These are phyloP conservation scores for Argentina silus DNA, from an alignment of 2,797 vertebrate species.

Conservation along the genomic window DNA sequence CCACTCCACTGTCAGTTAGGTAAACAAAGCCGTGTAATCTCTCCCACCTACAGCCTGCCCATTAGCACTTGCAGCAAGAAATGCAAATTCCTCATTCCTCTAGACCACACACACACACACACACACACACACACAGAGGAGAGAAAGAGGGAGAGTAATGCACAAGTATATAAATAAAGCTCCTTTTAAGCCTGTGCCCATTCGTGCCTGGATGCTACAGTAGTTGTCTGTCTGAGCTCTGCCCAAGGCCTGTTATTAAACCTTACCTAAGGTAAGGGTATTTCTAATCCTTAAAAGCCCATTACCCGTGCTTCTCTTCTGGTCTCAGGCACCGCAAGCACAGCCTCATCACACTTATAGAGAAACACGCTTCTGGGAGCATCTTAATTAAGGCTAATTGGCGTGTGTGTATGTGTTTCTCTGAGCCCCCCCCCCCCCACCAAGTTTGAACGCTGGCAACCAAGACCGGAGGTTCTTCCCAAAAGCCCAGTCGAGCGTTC, in stretches of 20 bases:
- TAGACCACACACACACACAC: conserved; percentile 7
- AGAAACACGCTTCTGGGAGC: conserved; percentile 53
- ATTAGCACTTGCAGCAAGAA: too few species aligned
- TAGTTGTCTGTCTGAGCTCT: conserved; percentile 33
- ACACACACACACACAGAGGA: background rate
- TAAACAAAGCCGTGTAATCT: conserved; percentile 13
- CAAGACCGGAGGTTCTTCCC: conserved; percentile 47
- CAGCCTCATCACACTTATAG: conserved; percentile 36
- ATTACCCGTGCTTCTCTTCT: conserved; percentile 46
- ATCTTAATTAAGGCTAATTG: conserved; percentile 51
- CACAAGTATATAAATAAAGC: background rate
- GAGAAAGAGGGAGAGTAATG: background rate
- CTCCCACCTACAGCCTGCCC: too few species aligned
- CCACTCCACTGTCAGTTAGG: background rate
- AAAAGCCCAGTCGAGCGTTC: conserved; percentile 54
- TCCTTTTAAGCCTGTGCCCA: conserved; percentile 16
- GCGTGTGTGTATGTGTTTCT: conserved; percentile 19
- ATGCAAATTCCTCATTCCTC: conserved; percentile 20
- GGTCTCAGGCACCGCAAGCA: conserved; percentile 32
- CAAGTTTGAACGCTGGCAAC: conserved; percentile 29
- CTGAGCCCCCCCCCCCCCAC: conserved; percentile 27
- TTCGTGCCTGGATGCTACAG: conserved; percentile 31
- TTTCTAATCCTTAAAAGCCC: conserved; percentile 55
- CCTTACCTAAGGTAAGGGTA: conserved; percentile 39
- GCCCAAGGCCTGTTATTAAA: conserved; percentile 38